These are phyloP conservation scores for Pomacea canaliculata DNA, from an alignment of 2,888 invertebrate genomes.

Conservation along the genomic window DNA sequence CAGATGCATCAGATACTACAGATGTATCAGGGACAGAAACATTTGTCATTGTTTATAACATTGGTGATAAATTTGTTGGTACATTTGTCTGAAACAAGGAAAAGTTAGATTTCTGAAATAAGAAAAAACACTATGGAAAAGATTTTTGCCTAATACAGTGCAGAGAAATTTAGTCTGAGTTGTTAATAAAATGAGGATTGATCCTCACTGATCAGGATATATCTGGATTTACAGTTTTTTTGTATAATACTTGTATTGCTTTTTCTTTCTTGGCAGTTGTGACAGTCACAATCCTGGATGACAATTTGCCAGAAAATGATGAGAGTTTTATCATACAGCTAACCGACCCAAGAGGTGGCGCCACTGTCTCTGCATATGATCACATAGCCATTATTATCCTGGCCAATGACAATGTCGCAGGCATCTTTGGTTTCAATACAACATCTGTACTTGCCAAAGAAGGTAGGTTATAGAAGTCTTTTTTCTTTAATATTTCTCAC, in stretches of 20 bases:
- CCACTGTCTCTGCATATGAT: slow-evolving; percentile 44
- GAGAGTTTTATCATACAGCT: slow-evolving; percentile 59
- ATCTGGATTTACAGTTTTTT: no score
- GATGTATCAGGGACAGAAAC: no score
- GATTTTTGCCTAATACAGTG: no score
- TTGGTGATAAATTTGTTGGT: no score
- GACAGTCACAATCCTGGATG: slow-evolving; percentile 64
- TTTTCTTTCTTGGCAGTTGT: slow-evolving; percentile 47
- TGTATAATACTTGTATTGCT: neutral
- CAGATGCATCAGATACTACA: no score
- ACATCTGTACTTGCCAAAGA: slow-evolving; percentile 59
- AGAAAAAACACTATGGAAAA: no score
- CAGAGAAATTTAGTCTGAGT: no score
- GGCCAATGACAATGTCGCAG: slow-evolving; percentile 68
- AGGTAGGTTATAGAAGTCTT: slow-evolving; percentile 46
- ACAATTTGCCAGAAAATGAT: slow-evolving; percentile 59
- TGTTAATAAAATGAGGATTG: no score
- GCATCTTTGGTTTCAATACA: slow-evolving; percentile 57
- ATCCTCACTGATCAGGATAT: no score
- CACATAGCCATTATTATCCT: slow-evolving; percentile 57
- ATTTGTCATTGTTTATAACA: no score
- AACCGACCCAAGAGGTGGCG: slow-evolving; percentile 58
- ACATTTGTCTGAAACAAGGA: no score
- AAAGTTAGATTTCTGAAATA: no score
- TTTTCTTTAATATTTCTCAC: neutral